Evolutionary conservation across 2,888 invertebrate genomes (phyloP).

Genomic region (Lasioglossum oenotherae): DNA sequence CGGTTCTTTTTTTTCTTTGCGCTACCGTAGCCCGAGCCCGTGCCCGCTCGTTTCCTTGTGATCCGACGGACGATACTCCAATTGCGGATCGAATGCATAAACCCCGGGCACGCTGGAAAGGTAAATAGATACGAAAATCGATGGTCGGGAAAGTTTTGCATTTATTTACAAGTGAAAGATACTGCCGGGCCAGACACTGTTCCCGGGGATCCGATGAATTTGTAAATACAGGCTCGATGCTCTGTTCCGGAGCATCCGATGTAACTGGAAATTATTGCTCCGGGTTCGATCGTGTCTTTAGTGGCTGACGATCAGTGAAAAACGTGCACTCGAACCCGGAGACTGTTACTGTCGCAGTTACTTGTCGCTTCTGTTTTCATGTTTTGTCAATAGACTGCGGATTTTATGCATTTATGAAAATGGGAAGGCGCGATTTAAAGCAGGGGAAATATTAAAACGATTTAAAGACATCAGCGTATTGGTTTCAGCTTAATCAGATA

Average conservation of each 20-base stretch:
- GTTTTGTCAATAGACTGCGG: neutral
- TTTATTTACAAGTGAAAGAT: neutral
- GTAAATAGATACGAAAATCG: conserved; percentile 11
- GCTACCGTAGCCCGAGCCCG: neutral
- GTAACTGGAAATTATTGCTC: conserved; percentile 5
- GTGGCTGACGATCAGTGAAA: neutral
- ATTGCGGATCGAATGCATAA: conserved; percentile 6
- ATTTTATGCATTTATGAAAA: no score
- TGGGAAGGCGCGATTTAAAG: no score
- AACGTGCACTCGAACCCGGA: neutral
- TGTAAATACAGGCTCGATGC: neutral
- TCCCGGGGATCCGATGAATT: conserved; percentile 2
- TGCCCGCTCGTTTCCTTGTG: neutral
- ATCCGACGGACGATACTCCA: neutral
- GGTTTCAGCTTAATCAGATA: no score
- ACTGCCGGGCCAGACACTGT: neutral
- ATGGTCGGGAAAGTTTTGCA: neutral
- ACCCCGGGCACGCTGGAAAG: neutral
- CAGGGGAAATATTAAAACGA: no score
- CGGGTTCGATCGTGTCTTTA: neutral
- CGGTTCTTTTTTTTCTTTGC: neutral
- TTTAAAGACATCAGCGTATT: no score
- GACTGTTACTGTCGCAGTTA: neutral
- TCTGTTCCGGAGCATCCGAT: neutral
- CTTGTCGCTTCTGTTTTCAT: neutral